Percentiles rank a stretch among this genome's conserved stretches.
phyloP scores from a whole-genome alignment of 1,140 invertebrate species.

The Bombus waltoni region DNA sequence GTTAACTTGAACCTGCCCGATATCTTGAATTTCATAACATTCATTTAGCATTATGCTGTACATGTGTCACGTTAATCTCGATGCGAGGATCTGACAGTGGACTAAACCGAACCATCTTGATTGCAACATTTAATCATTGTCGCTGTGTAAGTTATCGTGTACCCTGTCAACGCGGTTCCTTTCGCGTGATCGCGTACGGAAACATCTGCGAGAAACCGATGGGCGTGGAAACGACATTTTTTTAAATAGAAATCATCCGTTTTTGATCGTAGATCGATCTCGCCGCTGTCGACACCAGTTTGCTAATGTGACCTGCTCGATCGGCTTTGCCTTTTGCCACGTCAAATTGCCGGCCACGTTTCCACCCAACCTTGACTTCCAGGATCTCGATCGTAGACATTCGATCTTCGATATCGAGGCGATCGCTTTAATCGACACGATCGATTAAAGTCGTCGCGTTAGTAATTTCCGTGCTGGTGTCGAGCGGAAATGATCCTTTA shows the following conservation, averaged over 20 bases:
- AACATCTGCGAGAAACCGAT: slow-evolving; percentile 41
- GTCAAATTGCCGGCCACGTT: slow-evolving; percentile 4
- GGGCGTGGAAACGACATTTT: slow-evolving; percentile 35
- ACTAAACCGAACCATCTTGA: slow-evolving; percentile 44
- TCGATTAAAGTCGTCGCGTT: not conserved
- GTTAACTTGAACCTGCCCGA: not conserved
- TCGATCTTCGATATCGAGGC: not conserved
- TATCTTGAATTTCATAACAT: not conserved
- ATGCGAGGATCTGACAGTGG: slow-evolving; percentile 35
- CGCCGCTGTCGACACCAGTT: not conserved
- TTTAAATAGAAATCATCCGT: slow-evolving; percentile 41
- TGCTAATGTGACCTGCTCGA: slow-evolving; percentile 17
- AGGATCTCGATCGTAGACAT: not conserved
- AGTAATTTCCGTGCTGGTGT: not conserved
- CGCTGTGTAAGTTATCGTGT: slow-evolving; percentile 28
- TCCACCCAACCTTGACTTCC: not conserved
- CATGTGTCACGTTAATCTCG: slow-evolving; percentile 53
- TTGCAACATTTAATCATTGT: slow-evolving; percentile 56
- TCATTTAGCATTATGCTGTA: not conserved
- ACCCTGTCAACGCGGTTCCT: not conserved
- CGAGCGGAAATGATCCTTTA: not conserved
- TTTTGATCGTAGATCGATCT: slow-evolving; percentile 8
- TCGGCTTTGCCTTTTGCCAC: slow-evolving; percentile 3
- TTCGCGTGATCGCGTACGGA: not conserved
- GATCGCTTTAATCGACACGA: slow-evolving; percentile 13